Conservation (phyloP, 2,888 invertebrate genomes). For the Lycocerus yunnanus region DNA sequence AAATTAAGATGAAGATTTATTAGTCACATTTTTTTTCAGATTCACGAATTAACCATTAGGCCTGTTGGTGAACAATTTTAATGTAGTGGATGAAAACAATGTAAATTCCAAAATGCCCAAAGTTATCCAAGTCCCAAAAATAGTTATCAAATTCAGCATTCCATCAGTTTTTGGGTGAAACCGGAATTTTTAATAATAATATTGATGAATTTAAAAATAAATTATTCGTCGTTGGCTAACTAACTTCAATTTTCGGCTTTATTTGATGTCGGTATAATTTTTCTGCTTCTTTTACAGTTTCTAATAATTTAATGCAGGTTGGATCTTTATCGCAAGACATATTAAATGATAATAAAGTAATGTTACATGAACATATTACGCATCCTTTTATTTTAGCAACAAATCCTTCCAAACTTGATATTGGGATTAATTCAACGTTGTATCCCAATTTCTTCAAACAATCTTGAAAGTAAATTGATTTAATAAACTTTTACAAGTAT, state of each 20-base stretch:
- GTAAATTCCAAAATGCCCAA: not conserved
- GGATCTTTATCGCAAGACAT: not conserved
- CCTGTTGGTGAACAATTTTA: not conserved
- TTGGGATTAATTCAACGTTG: not conserved
- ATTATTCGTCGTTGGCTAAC: not conserved
- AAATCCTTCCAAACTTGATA: not conserved
- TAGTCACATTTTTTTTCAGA: constrained; percentile 3
- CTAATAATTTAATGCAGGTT: not conserved
- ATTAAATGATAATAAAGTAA: not conserved
- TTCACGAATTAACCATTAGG: constrained; percentile 14
- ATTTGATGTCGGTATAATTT: not conserved
- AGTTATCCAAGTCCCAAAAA: not conserved
- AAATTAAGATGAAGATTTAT: too few relatives aligned
- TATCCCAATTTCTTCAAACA: not conserved
- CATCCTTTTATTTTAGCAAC: not conserved
- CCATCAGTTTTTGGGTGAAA: not conserved
- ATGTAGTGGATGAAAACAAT: not conserved
- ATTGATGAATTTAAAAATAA: not conserved
- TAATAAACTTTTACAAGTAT: too few relatives aligned
- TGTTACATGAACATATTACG: not conserved
- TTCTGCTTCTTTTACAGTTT: not conserved
- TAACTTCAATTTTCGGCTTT: not conserved
- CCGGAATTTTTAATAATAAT: not conserved
- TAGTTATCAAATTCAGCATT: too few relatives aligned
- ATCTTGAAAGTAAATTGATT: not conserved